These are phyloP conservation scores for Drosophila cognata DNA, from an alignment of 2,888 invertebrate genomes.

Conservation along the genomic window DNA sequence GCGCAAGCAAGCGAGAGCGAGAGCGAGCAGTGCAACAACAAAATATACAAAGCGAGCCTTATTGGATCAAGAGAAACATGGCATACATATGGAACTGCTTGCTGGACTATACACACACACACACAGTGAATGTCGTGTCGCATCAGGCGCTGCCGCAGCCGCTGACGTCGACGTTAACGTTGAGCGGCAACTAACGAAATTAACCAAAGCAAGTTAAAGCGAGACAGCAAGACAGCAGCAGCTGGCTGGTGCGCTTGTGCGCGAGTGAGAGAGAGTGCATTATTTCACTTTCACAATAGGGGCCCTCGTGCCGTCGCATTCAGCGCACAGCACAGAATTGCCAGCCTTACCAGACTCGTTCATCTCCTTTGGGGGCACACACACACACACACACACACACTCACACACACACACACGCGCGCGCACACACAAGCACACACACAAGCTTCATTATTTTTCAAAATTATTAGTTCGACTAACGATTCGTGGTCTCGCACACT, in stretches of 20 bases:
- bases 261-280: conserved; percentile 37
- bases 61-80: conserved; percentile 65
- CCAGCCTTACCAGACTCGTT: conserved; percentile 27
- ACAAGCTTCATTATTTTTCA: conserved; percentile 79
- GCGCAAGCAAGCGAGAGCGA: conserved; percentile 24
- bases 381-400: conserved; percentile 23
- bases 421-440: conserved; percentile 17
- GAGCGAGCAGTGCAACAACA: conserved; percentile 24
- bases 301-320: conserved; percentile 44
- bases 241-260: conserved; percentile 17
- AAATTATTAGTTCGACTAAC: conserved; percentile 83
- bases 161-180: conserved; percentile 45
- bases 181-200: conserved; percentile 74
- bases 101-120: conserved; percentile 25
- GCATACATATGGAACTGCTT: conserved; percentile 54
- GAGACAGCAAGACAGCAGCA: conserved; percentile 69
- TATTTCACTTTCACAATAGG: conserved; percentile 39
- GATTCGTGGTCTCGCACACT: conserved; percentile 77
- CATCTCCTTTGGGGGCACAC: conserved; percentile 20
- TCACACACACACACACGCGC: conserved; percentile 15
- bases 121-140: conserved; percentile 24
- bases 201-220: conserved; percentile 79
- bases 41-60: conserved; percentile 53
- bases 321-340: conserved; percentile 25
- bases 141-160: conserved; percentile 30